Base-by-base conservation (phyloP, 2,113 vertebrate species). In the Tachysurus vachellii region DNA sequence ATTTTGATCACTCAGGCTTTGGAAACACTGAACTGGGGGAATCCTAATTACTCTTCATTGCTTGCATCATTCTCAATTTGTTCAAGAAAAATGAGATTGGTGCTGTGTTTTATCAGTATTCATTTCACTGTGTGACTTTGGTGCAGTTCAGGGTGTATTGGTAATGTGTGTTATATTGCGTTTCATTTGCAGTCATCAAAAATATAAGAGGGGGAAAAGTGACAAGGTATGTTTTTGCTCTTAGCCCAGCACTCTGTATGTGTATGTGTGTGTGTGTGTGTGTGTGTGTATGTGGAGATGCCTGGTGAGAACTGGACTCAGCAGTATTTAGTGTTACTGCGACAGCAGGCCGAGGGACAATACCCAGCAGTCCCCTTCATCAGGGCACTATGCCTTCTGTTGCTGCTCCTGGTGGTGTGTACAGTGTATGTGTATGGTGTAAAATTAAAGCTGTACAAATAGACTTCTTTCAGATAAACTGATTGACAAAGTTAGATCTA, bases 141-240 rank as follows among this genome's bases (percentile, higher is more conserved):
- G 88, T 89, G 28, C 87, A 86, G 86, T 89, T 71, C 70, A 57
- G 76, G 90, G 81, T 83, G 89, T 91, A 75, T 86, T 68, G 77
- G 82, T 64, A 93, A 92, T 94, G 91, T 90, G 90, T 88, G 75
- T 92, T 92, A 90, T 91, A 93, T 93, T 94, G 89, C 93, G 91
- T 93, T 95, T 94, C 91, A 92, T 91, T 85, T 88, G 91, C 91
- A 93, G 94, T 95, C 94, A 94, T 94, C 94, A 94, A 92, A 93
- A 94, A 94, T 80, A 68, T 53, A 47, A 14, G 73, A 47, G 57
- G 62, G 76, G 57, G 56, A 61, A 87, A 42, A 86, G 82, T 59
- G 73, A 70, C 92, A 90, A 94, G 93, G 94, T 91, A 92, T 93
- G 93, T 92, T 94, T 95, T 94, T 91, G 91, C 86, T 93, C 91